Conservation (phyloP, 2,113 vertebrate species). For the Phainopepla nitens region DNA sequence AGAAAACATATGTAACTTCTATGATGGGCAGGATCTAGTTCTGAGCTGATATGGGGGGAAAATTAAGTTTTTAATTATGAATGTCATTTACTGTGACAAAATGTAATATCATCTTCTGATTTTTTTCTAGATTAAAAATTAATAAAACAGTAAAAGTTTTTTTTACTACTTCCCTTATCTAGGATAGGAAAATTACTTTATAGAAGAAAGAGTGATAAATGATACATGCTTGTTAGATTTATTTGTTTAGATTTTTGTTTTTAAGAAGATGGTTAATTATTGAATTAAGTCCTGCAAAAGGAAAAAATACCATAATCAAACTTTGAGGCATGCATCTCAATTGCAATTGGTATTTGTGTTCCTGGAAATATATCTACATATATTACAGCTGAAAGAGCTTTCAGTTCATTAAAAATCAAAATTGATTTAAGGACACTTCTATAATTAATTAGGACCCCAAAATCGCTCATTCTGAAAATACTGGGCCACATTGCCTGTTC, state of each 20-base stretch:
- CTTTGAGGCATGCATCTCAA: not conserved
- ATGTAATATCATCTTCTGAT: not conserved
- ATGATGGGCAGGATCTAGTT: not conserved
- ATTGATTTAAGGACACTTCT: not conserved
- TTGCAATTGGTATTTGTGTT: not conserved
- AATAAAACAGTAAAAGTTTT: not conserved
- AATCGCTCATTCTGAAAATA: not conserved
- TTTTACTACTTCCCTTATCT: not conserved
- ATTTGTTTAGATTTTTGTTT: not conserved
- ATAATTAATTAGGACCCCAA: not conserved
- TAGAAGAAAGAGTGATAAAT: not conserved
- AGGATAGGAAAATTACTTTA: not conserved
- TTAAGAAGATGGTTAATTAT: not conserved
- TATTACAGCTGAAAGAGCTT: not conserved
- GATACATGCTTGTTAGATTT: not conserved
- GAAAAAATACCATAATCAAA: not conserved
- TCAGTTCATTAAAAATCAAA: not conserved
- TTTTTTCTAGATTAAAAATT: not conserved
- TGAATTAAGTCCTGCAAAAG: not conserved
- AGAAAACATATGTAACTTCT: not conserved
- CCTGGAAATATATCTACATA: not conserved
- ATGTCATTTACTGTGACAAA: not conserved
- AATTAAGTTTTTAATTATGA: not conserved
- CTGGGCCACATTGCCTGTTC: accelerated
- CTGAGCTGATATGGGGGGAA: not conserved